Evolutionary conservation across 2,113 vertebrate genomes (phyloP).

Genomic region (Ovis canadensis): DNA sequence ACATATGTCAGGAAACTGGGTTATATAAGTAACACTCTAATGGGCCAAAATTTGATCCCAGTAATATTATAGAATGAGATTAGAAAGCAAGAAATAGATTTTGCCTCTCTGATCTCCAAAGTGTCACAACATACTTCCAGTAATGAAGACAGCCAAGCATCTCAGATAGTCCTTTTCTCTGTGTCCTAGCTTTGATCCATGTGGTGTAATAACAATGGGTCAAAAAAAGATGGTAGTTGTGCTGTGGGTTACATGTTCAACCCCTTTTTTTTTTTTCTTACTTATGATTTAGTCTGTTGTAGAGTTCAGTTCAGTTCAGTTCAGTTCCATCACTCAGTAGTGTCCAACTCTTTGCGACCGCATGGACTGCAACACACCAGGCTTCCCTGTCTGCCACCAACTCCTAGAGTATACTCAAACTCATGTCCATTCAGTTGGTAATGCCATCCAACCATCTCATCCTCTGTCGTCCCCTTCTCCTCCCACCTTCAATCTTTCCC

Average conservation of each 20-base stretch:
- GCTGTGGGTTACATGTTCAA: background rate
- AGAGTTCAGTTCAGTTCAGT: background rate
- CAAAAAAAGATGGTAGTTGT: background rate
- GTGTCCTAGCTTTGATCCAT: background rate
- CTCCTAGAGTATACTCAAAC: background rate
- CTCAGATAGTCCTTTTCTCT: background rate
- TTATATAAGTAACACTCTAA: background rate
- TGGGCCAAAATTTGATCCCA: background rate
- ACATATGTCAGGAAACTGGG: background rate
- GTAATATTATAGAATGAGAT: background rate
- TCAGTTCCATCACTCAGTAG: fast-evolving
- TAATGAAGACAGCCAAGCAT: background rate
- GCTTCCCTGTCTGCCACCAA: fast-evolving
- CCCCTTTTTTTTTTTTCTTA: background rate
- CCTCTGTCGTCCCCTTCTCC: background rate
- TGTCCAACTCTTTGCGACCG: fast-evolving
- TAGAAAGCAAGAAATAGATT: background rate
- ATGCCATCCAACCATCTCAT: background rate
- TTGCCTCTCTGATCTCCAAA: background rate
- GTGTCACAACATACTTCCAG: background rate
- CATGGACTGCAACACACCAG: fast-evolving
- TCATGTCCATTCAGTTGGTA: background rate
- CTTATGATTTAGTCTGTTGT: background rate
- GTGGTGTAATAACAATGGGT: background rate
- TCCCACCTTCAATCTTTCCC: background rate